Evolutionary conservation across 2,113 vertebrate species (phyloP).

Genomic region (Oryzias woworae): DNA sequence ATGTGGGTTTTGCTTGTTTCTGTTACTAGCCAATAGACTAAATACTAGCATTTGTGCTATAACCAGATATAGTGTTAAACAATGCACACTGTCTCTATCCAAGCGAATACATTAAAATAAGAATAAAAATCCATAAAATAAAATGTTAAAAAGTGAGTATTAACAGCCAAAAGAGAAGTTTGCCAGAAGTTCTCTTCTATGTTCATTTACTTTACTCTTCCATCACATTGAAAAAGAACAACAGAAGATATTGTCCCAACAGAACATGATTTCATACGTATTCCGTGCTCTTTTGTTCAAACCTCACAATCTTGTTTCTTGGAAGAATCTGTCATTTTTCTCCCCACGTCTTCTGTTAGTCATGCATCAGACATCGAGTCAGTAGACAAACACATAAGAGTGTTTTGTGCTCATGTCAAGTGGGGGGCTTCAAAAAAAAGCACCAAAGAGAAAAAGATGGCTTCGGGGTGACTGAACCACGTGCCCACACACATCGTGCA

Average conservation of each 20-base stretch:
- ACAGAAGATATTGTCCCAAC: conserved; percentile 14
- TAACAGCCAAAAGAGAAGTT: too few species aligned
- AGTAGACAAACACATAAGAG: conserved; percentile 19
- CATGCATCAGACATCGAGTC: not conserved
- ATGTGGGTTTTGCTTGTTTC: too few species aligned
- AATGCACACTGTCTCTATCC: too few species aligned
- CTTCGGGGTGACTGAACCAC: conserved; percentile 21
- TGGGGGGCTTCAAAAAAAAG: conserved; percentile 3
- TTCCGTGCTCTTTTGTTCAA: not conserved
- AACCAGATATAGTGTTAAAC: too few species aligned
- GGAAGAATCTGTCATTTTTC: conserved; percentile 12
- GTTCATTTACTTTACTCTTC: too few species aligned
- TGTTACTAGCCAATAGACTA: too few species aligned
- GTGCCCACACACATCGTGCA: conserved; percentile 7
- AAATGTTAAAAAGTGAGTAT: too few species aligned
- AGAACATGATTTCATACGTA: not conserved
- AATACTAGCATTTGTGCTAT: too few species aligned
- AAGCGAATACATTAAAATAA: too few species aligned
- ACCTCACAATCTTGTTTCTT: not conserved
- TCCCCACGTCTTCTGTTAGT: not conserved
- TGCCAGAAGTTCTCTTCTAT: too few species aligned
- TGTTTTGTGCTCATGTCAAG: conserved; percentile 24
- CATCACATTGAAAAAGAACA: conserved; percentile 6
- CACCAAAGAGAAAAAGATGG: conserved; percentile 18
- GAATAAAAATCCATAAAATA: too few species aligned